Evolutionary conservation across 2,113 vertebrate species (phyloP).

Genomic region (Acanthochromis polyacanthus): DNA sequence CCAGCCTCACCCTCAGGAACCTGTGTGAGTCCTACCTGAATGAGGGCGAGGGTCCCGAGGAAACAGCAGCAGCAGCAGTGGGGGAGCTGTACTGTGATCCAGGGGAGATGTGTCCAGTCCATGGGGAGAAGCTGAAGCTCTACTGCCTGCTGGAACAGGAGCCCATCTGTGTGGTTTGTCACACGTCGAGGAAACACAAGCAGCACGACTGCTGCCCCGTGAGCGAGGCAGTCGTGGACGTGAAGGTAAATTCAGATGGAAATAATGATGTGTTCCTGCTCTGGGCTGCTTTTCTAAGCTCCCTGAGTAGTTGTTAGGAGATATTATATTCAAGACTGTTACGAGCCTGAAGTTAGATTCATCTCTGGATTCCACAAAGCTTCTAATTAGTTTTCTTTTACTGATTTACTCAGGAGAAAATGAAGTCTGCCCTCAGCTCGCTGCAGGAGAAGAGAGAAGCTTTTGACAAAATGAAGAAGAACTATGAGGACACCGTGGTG

Average conservation of each 20-base stretch:
- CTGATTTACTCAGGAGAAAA: constrained; percentile 64
- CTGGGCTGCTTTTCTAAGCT: neutral
- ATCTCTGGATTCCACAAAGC: neutral
- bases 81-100: constrained; percentile 59
- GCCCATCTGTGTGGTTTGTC: constrained; percentile 82
- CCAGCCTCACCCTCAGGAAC: constrained; percentile 79
- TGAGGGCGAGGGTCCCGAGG: constrained; percentile 41
- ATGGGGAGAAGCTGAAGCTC: constrained; percentile 81
- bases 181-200: constrained; percentile 81
- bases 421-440: constrained; percentile 62
- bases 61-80: fast-evolving
- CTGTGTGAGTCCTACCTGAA: constrained; percentile 75
- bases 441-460: constrained; percentile 62
- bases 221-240: constrained; percentile 69
- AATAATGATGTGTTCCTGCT: neutral
- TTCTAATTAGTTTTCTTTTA: neutral
- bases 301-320: neutral
- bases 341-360: neutral
- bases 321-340: neutral
- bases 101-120: constrained; percentile 68
- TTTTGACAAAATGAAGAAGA: constrained; percentile 69
- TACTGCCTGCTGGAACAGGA: constrained; percentile 77
- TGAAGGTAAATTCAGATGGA: constrained; percentile 69
- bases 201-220: constrained; percentile 77
- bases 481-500: constrained; percentile 61